phyloP scores from a whole-genome alignment of 92 coral and sea anemone genomes.

The Virgularia gustaviana region DNA sequence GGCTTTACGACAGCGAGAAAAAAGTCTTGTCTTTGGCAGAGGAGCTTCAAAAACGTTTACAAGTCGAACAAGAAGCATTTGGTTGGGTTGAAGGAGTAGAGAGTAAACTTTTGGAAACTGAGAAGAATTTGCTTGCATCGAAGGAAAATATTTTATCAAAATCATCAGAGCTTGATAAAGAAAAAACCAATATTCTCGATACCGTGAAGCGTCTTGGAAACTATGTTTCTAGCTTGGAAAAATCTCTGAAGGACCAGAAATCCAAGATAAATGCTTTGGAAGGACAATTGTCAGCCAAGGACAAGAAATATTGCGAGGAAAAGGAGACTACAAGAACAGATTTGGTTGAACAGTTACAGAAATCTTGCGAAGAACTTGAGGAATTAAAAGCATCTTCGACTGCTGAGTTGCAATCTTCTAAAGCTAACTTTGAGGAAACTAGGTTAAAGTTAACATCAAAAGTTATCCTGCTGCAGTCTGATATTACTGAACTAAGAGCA shows the following conservation, averaged over 20 bases:
- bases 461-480: conserved; percentile 90
- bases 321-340: neutral
- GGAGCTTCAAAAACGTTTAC: conserved; percentile 68
- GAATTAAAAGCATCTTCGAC: conserved; percentile 72
- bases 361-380: conserved; percentile 66
- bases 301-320: conserved; percentile 4
- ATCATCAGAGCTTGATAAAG: conserved; percentile 73
- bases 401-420: conserved; percentile 72
- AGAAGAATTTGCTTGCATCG: conserved; percentile 53
- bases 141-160: conserved; percentile 58
- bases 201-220: conserved; percentile 62
- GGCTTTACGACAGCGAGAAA: conserved; percentile 60
- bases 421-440: conserved; percentile 72
- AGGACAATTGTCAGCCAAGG: conserved; percentile 17
- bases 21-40: conserved; percentile 81
- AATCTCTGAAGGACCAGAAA: conserved; percentile 60
- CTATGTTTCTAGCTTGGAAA: conserved; percentile 64
- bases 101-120: conserved; percentile 58
- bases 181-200: conserved; percentile 67
- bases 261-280: conserved; percentile 58
- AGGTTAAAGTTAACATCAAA: conserved; percentile 84
- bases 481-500: conserved; percentile 88
- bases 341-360: conserved; percentile 71
- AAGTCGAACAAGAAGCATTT: conserved; percentile 68
- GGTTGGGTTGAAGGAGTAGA: conserved; percentile 80